Percentiles rank a stretch among this genome's conserved stretches.
phyloP scores from a whole-genome alignment of 2,113 vertebrate genomes.

The Pavo muticus region DNA sequence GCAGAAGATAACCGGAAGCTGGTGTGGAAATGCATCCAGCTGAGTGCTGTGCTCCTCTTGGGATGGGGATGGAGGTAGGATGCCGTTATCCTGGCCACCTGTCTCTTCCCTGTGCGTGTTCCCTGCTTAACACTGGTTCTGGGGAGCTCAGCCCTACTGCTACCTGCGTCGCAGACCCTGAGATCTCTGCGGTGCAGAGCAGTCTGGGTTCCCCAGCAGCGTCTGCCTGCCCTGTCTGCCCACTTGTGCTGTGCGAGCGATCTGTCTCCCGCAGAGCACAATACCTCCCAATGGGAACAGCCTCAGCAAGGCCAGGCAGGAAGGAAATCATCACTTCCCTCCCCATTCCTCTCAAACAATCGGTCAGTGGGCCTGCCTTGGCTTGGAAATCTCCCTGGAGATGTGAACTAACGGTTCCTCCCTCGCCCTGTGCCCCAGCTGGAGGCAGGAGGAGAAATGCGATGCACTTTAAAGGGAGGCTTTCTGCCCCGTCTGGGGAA shows the following conservation, averaged over 20 bases:
- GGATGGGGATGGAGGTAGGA: background rate
- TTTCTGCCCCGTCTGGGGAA: background rate
- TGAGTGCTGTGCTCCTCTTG: background rate
- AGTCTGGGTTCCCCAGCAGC: background rate
- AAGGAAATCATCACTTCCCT: constrained; percentile 7
- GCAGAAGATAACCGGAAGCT: background rate
- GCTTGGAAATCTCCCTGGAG: constrained; percentile 57
- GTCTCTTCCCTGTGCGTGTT: background rate
- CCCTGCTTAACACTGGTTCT: fast-evolving
- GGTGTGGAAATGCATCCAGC: background rate
- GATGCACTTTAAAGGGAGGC: constrained; percentile 60
- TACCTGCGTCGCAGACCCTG: background rate
- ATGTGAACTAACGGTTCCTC: constrained; percentile 39
- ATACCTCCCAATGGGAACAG: background rate
- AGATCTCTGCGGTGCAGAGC: background rate
- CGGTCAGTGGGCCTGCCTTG: background rate
- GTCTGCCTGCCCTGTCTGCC: background rate
- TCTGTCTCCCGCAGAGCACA: background rate
- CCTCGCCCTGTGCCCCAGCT: background rate
- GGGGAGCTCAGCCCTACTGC: background rate
- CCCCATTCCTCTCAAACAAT: background rate
- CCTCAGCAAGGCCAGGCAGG: background rate
- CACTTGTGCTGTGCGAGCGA: background rate
- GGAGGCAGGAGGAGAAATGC: background rate
- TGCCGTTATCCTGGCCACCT: fast-evolving